These are phyloP conservation scores for Seira sanloemensis DNA, from an alignment of 2,888 invertebrate genomes.

Conservation along the genomic window DNA sequence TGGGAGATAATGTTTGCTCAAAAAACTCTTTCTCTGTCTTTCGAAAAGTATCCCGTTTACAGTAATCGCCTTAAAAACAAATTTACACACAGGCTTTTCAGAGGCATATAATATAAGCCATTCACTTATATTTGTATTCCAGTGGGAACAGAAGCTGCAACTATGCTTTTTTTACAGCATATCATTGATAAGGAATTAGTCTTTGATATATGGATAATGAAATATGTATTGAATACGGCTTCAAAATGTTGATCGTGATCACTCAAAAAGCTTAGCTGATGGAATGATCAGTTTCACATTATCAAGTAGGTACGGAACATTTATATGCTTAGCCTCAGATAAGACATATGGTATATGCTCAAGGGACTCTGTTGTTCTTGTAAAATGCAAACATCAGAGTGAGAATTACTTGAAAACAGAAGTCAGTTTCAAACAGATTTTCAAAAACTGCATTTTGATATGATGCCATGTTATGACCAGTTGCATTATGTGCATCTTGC, in stretches of 20 bases:
- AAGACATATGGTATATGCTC: no score
- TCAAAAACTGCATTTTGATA: no score
- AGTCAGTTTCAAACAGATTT: no score
- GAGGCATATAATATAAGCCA: background rate
- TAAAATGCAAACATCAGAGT: no score
- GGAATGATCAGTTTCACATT: constrained; percentile 23
- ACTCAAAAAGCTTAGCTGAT: constrained; percentile 32
- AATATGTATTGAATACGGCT: no score
- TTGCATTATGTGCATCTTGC: no score
- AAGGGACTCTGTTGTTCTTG: no score
- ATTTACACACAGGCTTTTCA: background rate
- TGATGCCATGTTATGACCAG: no score
- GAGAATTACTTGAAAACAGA: no score
- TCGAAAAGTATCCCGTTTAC: background rate
- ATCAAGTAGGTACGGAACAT: no score
- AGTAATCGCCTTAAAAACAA: background rate
- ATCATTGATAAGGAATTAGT: background rate
- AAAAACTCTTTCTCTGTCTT: background rate
- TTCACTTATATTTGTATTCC: background rate
- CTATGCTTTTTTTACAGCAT: no score
- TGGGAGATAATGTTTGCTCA: background rate
- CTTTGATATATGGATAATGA: background rate
- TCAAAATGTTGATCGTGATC: constrained; percentile 33
- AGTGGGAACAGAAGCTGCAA: background rate
- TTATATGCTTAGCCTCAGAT: no score